A percentile compares a stretch with the other conserved stretches of the same genome.
These are phyloP conservation scores for Choreutis nemorana DNA, from an alignment of 2,888 invertebrate species.

Conservation along the genomic window DNA sequence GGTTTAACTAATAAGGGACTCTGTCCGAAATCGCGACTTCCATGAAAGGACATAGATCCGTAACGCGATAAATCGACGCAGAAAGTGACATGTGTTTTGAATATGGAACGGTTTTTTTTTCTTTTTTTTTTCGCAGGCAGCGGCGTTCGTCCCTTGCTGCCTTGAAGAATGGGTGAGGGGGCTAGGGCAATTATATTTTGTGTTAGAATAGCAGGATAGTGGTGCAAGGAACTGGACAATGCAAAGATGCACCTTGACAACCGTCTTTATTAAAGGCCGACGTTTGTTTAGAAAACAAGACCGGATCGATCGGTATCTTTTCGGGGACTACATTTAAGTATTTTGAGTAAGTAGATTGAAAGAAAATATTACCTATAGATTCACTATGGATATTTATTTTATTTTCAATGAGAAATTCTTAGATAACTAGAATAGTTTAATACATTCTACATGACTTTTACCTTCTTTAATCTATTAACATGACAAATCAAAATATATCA, in stretches of 20 bases:
- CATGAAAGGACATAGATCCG: slow-evolving; percentile 31
- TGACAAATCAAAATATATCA: too few relatives aligned
- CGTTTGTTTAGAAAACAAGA: slow-evolving; percentile 35
- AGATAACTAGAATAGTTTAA: slow-evolving; percentile 6
- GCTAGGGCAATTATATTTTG: slow-evolving; percentile 59
- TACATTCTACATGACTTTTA: too few relatives aligned
- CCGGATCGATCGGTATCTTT: slow-evolving; percentile 24
- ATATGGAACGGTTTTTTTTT: slow-evolving; percentile 43
- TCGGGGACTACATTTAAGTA: slow-evolving; percentile 11
- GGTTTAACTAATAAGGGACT: slow-evolving; percentile 51
- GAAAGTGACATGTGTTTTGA: slow-evolving; percentile 62
- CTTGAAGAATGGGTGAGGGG: slow-evolving; percentile 31
- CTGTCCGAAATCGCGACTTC: slow-evolving; percentile 18
- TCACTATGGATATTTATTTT: too few relatives aligned
- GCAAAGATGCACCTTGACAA: slow-evolving; percentile 34
- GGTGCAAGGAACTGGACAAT: slow-evolving; percentile 39
- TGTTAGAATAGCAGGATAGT: slow-evolving; percentile 28
- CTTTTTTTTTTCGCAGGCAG: slow-evolving; percentile 22
- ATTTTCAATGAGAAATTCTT: too few relatives aligned
- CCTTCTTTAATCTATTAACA: too few relatives aligned
- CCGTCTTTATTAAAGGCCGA: slow-evolving; percentile 31
- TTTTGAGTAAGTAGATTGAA: background rate
- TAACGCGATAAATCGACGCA: slow-evolving; percentile 48
- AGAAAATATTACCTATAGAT: background rate
- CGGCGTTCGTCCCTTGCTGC: slow-evolving; percentile 14